Conservation (phyloP, 2,113 vertebrate genomes). For the Percina caprodes region DNA sequence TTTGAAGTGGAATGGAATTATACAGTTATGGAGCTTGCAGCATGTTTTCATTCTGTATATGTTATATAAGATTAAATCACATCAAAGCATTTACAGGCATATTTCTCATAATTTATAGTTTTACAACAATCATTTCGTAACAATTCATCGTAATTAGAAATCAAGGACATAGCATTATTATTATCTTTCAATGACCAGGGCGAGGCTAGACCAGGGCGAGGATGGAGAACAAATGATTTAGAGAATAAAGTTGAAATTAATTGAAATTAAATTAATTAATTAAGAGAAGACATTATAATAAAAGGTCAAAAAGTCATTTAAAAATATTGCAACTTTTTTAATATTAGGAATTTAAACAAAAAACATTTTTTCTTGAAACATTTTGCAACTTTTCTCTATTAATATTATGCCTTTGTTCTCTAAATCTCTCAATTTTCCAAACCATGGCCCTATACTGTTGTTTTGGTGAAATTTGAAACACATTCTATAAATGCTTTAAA, state of each 20-base stretch:
- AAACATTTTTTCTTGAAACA: background rate
- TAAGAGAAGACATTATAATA: no score
- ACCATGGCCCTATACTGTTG: background rate
- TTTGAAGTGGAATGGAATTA: background rate
- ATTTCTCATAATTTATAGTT: conserved; percentile 13
- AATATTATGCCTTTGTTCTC: background rate
- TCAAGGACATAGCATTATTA: background rate
- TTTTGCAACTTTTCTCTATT: background rate
- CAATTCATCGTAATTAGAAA: background rate
- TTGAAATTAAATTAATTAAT: no score
- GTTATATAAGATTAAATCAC: conserved; percentile 13
- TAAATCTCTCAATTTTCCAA: background rate
- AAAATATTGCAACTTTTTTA: no score
- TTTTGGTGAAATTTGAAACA: background rate
- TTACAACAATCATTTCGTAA: conserved; percentile 8
- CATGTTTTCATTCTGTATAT: conserved; percentile 34
- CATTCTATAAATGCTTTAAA: conserved; percentile 26
- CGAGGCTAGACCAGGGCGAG: background rate
- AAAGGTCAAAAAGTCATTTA: no score
- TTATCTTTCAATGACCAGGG: background rate
- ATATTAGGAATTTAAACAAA: background rate
- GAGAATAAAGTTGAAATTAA: background rate
- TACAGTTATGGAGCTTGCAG: conserved; percentile 1
- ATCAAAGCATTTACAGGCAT: conserved; percentile 26
- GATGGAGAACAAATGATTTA: background rate